These are phyloP conservation scores for Drosophila baimaii DNA, from an alignment of 1,140 invertebrate genomes.

Conservation along the genomic window DNA sequence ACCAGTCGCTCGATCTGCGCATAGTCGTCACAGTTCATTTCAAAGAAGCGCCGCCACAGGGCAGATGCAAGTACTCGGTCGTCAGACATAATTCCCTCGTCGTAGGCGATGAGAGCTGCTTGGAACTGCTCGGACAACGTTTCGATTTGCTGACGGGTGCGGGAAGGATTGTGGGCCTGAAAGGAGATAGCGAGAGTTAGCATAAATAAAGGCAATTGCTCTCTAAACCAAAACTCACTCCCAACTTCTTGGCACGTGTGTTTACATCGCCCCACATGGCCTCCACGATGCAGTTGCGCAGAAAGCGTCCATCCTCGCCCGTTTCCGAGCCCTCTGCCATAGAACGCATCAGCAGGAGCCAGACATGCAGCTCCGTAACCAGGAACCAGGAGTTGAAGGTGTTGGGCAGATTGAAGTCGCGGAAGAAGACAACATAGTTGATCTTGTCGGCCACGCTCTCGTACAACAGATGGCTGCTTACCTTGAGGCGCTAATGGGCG, in stretches of 20 bases:
- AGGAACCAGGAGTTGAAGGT: slow-evolving; percentile 94
- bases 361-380: slow-evolving; percentile 93
- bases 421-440: slow-evolving; percentile 87
- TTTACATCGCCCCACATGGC: slow-evolving; percentile 93
- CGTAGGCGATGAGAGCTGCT: slow-evolving; percentile 92
- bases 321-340: slow-evolving; percentile 89
- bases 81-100: slow-evolving; percentile 91
- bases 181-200: neutral
- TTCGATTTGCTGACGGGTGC: slow-evolving; percentile 86
- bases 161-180: slow-evolving; percentile 86
- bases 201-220: neutral
- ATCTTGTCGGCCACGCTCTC: slow-evolving; percentile 88
- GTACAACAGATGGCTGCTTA: slow-evolving; percentile 87
- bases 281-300: slow-evolving; percentile 90
- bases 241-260: slow-evolving; percentile 89
- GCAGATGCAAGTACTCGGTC: slow-evolving; percentile 91
- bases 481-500: slow-evolving; percentile 86
- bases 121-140: slow-evolving; percentile 91
- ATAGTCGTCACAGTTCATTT: slow-evolving; percentile 86
- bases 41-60: slow-evolving; percentile 93
- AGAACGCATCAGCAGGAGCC: slow-evolving; percentile 90
- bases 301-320: slow-evolving; percentile 87
- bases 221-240: slow-evolving; percentile 85
- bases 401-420: slow-evolving; percentile 89
- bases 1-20: slow-evolving; percentile 88